Percentiles rank a stretch among this genome's conserved stretches.
Conservation (phyloP, 2,113 vertebrate species). For the Pterophyllum scalare region DNA sequence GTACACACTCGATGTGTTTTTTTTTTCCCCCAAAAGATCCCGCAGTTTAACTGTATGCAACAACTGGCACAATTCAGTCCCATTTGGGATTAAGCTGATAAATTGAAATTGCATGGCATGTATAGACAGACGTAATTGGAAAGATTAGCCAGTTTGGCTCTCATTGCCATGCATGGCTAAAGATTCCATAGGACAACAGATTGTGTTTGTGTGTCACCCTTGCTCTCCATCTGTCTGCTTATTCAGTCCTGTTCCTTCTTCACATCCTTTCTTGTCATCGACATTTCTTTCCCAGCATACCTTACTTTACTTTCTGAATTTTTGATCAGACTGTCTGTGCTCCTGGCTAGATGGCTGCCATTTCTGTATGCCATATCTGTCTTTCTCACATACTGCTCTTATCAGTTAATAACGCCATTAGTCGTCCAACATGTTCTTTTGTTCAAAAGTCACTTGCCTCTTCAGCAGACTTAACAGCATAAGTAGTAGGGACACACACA, state of each 20-base stretch:
- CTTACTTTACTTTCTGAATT: neutral
- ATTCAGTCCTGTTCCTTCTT: neutral
- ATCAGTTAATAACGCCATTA: conserved; percentile 33
- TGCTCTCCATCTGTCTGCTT: conserved; percentile 15
- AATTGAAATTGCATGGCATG: neutral
- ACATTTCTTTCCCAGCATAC: conserved; percentile 11
- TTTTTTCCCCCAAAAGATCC: conserved; percentile 1
- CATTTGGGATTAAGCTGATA: neutral
- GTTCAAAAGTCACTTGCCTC: conserved; percentile 15
- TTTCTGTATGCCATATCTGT: neutral
- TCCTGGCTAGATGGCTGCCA: neutral
- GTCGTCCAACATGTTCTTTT: conserved; percentile 16
- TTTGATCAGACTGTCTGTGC: neutral
- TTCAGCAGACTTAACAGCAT: conserved; percentile 39
- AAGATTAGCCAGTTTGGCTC: conserved; percentile 5
- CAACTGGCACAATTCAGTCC: conserved; percentile 6
- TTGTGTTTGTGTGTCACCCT: conserved; percentile 7
- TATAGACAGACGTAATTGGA: neutral
- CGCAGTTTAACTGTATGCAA: neutral
- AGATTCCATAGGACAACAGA: conserved; percentile 7
- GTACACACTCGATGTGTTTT: conserved; percentile 3
- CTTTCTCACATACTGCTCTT: neutral
- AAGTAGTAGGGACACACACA: neutral
- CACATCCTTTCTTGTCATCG: conserved; percentile 5
- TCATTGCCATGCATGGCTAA: neutral